Percentiles rank a stretch among this genome's conserved stretches.
Conservation (phyloP, 2,888 invertebrate species). For the Heliconius ethilla region DNA sequence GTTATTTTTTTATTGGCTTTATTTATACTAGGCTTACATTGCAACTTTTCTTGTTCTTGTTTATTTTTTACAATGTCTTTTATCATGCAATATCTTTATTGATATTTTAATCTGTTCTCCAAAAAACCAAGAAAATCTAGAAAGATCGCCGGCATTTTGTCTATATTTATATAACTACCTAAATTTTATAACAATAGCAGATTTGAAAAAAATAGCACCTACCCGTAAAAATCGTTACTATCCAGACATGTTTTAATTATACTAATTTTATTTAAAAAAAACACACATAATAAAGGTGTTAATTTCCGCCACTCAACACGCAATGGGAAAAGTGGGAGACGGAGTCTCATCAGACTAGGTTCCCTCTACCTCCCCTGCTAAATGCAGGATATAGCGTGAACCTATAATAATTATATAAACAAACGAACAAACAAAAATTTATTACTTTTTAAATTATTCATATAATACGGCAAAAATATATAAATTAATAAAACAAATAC, state of each 20-base stretch:
- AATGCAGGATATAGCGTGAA: too few species aligned
- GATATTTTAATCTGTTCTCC: too few species aligned
- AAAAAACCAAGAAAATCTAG: too few species aligned
- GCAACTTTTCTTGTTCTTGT: background rate
- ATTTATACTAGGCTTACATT: background rate
- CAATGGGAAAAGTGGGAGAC: too few species aligned
- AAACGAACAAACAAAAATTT: background rate
- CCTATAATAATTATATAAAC: background rate
- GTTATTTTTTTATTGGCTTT: conserved; percentile 4
- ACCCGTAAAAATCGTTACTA: too few species aligned
- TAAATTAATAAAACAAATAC: conserved; percentile 1
- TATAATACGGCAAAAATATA: background rate
- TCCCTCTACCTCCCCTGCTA: too few species aligned
- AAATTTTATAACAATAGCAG: too few species aligned
- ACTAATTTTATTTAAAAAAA: background rate
- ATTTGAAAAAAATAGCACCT: too few species aligned
- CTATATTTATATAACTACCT: too few species aligned
- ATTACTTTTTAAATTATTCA: background rate
- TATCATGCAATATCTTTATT: too few species aligned
- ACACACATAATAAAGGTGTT: background rate
- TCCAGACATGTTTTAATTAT: background rate
- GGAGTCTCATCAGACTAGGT: too few species aligned
- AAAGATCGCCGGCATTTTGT: too few species aligned
- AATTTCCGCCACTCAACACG: background rate
- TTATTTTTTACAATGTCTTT: background rate